phyloP scores from a whole-genome alignment of 1,140 invertebrate species.

The Drosophila biarmipes region DNA sequence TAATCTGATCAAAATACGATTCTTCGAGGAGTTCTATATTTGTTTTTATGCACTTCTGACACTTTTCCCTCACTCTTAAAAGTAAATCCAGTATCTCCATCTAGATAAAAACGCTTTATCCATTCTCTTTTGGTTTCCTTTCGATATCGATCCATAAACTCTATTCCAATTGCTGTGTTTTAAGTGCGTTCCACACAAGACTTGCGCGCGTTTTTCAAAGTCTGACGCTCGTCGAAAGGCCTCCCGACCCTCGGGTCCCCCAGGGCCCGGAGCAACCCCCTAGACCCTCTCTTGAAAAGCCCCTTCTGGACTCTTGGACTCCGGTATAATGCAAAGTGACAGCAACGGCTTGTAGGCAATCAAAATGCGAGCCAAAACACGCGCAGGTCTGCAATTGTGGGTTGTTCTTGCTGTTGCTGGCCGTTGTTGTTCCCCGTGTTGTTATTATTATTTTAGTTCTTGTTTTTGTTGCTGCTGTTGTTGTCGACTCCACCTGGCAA shows the following conservation, averaged over 20 bases:
- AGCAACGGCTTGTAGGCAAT: conserved; percentile 78
- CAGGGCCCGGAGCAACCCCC: not conserved
- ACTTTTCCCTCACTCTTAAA: too few species aligned
- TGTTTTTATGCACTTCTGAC: too few species aligned
- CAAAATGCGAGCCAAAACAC: conserved; percentile 77
- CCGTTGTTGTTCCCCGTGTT: conserved; percentile 2
- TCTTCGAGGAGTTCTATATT: too few species aligned
- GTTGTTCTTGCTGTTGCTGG: conserved; percentile 30
- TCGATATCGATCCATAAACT: not conserved
- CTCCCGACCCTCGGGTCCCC: not conserved
- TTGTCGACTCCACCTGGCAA: conserved; percentile 53
- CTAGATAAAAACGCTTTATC: too few species aligned
- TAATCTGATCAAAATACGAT: too few species aligned
- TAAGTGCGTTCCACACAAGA: conserved; percentile 6
- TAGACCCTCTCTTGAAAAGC: not conserved
- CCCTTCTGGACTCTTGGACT: conserved; percentile 34
- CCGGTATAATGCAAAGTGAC: conserved; percentile 77
- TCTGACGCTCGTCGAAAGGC: conserved; percentile 19
- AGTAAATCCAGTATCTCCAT: too few species aligned
- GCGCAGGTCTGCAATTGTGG: conserved; percentile 61
- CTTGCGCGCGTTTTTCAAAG: conserved; percentile 15
- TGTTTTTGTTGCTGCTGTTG: conserved; percentile 9
- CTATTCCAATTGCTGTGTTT: conserved; percentile 7
- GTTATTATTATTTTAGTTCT: conserved; percentile 15
- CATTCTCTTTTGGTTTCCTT: not conserved